Evolutionary conservation across 1,140 invertebrate species (phyloP).

Genomic region (Magallana angulata): DNA sequence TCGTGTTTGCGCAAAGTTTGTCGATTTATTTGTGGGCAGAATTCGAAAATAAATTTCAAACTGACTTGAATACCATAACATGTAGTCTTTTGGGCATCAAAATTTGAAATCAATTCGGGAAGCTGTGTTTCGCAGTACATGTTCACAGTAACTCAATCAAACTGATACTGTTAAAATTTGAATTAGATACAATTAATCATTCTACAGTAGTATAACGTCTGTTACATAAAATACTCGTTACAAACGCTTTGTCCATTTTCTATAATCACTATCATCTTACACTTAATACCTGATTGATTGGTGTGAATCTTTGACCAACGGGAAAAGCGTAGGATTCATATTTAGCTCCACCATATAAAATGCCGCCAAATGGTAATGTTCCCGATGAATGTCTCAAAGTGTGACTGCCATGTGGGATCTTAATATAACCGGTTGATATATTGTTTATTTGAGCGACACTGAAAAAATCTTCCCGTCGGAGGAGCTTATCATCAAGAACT

Average conservation of each 20-base stretch:
- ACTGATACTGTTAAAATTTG: too few relatives aligned
- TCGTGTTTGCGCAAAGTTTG: too few relatives aligned
- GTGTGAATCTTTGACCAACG: slow-evolving; percentile 41
- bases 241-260: neutral
- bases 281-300: slow-evolving; percentile 51
- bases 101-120: too few relatives aligned
- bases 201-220: too few relatives aligned
- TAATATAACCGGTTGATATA: neutral
- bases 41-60: too few relatives aligned
- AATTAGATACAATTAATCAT: too few relatives aligned
- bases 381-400: slow-evolving; percentile 36
- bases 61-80: too few relatives aligned
- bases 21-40: too few relatives aligned
- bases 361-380: slow-evolving; percentile 40
- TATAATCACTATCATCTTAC: neutral
- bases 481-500: neutral
- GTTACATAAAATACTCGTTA: neutral
- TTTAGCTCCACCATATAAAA: slow-evolving; percentile 47
- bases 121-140: too few relatives aligned
- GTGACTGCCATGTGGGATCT: slow-evolving; percentile 37
- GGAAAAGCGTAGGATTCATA: slow-evolving; percentile 54
- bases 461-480: neutral
- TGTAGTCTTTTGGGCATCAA: too few relatives aligned
- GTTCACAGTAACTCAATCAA: too few relatives aligned
- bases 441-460: neutral